phyloP scores from a whole-genome alignment of 2,113 vertebrate genomes.

The Pyxicephalus adspersus region DNA sequence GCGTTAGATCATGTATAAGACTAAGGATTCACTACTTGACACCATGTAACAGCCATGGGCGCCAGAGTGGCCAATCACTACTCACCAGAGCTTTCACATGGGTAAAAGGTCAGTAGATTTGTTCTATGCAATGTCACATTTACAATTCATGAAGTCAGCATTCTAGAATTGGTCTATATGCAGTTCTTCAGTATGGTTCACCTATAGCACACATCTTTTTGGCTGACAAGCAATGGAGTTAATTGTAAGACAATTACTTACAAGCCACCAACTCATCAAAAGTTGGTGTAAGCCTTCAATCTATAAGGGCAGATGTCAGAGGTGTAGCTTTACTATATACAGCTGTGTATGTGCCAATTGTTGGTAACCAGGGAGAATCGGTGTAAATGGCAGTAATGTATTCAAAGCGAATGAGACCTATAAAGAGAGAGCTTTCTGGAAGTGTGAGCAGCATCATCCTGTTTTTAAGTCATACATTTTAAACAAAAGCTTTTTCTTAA shows the following conservation, averaged over 20 bases:
- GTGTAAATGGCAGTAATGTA: conserved; percentile 30
- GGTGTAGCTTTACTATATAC: conserved; percentile 12
- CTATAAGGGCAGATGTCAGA: conserved; percentile 44
- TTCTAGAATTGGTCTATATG: too few species aligned
- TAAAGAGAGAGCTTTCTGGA: background rate
- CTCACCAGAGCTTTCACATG: too few species aligned
- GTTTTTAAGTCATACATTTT: conserved; percentile 35
- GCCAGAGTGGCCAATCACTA: too few species aligned
- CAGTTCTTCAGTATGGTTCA: background rate
- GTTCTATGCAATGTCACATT: too few species aligned
- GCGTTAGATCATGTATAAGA: too few species aligned
- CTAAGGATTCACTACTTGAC: too few species aligned
- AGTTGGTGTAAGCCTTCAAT: conserved; percentile 28
- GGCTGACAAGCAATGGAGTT: conserved; percentile 32
- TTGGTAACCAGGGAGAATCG: conserved; percentile 45
- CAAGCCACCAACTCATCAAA: conserved; percentile 18
- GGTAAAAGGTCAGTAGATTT: too few species aligned
- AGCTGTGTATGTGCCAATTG: conserved; percentile 38
- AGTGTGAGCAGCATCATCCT: conserved; percentile 24
- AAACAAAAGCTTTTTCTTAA: conserved; percentile 12
- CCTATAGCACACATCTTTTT: conserved; percentile 21
- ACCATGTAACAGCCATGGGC: too few species aligned
- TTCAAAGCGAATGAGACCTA: conserved; percentile 16
- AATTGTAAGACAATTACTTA: conserved; percentile 45
- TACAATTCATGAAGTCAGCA: too few species aligned